Conservation (phyloP, 64 coral and sea anemone genomes). For the Montipora efflorescens region DNA sequence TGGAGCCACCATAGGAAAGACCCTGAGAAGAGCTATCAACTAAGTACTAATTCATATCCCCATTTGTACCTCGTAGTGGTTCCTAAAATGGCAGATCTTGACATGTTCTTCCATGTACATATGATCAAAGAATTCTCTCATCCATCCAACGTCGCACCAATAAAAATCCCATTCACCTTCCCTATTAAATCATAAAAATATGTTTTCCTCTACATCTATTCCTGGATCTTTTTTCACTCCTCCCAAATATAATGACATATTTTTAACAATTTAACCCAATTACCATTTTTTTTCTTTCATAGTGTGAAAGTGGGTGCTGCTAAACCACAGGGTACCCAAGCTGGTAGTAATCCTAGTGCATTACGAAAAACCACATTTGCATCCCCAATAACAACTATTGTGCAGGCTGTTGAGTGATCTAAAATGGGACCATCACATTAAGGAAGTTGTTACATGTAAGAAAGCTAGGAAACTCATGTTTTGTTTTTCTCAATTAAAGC, state of each 20-base stretch:
- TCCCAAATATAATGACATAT: neutral
- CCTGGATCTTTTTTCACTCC: neutral
- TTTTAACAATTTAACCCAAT: too few relatives aligned
- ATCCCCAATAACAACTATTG: too few relatives aligned
- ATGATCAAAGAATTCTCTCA: slow-evolving; percentile 97
- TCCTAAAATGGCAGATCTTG: slow-evolving; percentile 99
- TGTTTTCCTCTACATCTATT: neutral
- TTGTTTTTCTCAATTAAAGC: too few relatives aligned
- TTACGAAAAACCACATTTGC: too few relatives aligned
- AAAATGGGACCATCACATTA: too few relatives aligned
- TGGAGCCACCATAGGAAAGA: neutral
- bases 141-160: slow-evolving; percentile 99
- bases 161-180: slow-evolving; percentile 97
- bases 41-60: neutral
- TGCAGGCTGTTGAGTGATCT: too few relatives aligned
- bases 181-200: slow-evolving; percentile 26
- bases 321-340: too few relatives aligned
- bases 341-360: too few relatives aligned
- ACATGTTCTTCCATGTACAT: slow-evolving; percentile 99
- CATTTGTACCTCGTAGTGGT: slow-evolving; percentile 85
- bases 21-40: neutral
- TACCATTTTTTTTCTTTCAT: too few relatives aligned
- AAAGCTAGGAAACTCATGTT: too few relatives aligned
- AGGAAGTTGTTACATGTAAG: too few relatives aligned
- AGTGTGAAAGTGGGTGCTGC: too few relatives aligned